These are phyloP conservation scores for Delia radicum DNA, from an alignment of 1,140 invertebrate species.

Conservation along the genomic window DNA sequence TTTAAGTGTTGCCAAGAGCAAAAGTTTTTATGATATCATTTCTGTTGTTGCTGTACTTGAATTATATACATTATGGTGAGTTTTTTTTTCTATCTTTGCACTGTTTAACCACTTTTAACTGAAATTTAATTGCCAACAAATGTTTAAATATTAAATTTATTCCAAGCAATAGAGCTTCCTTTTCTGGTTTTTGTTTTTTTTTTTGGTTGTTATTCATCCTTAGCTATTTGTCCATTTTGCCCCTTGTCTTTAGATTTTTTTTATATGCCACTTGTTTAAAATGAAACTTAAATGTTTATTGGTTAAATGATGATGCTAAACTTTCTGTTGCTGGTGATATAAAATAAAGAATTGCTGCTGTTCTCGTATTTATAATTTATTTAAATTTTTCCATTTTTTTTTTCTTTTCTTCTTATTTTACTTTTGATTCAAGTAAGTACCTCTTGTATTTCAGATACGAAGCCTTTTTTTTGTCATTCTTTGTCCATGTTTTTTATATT, in stretches of 20 bases:
- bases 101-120: not conserved
- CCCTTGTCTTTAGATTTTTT: not conserved
- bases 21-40: not conserved
- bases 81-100: not conserved
- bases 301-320: not conserved
- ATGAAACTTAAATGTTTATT: not conserved
- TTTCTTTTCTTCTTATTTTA: not conserved
- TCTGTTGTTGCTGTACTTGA: not conserved
- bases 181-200: not conserved
- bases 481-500: not conserved
- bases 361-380: not conserved
- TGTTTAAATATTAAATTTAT: conserved; percentile 20
- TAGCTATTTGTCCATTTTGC: no score
- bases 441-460: not conserved
- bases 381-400: not conserved
- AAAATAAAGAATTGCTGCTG: not conserved
- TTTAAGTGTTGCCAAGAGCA: conserved; percentile 1
- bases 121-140: conserved; percentile 17
- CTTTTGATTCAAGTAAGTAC: not conserved
- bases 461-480: not conserved
- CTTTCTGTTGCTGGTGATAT: not conserved
- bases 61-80: not conserved
- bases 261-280: not conserved
- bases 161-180: not conserved
- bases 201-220: not conserved